Conservation (phyloP, 2,888 invertebrate species). For the Conchocele bisecta region DNA sequence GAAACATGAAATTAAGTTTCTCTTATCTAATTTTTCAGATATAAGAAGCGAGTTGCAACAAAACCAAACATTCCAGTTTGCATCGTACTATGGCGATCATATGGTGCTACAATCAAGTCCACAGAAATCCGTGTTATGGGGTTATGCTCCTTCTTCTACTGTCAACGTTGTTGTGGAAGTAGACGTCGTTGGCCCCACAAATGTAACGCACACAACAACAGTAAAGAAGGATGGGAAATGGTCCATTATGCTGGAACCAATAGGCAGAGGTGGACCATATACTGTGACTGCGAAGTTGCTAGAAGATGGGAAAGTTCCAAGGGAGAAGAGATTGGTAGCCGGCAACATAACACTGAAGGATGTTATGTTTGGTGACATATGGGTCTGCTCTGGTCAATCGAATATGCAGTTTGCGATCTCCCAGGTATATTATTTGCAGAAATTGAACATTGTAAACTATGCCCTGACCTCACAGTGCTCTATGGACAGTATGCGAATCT, state of each 20-base stretch:
- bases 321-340: background rate
- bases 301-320: slow-evolving; percentile 14
- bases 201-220: no score
- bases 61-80: slow-evolving; percentile 46
- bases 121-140: slow-evolving; percentile 66
- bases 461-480: no score
- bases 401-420: slow-evolving; percentile 76
- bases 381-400: slow-evolving; percentile 81
- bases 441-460: no score
- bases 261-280: slow-evolving; percentile 60
- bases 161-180: slow-evolving; percentile 15
- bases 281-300: slow-evolving; percentile 53
- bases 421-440: slow-evolving; percentile 61
- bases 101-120: slow-evolving; percentile 74
- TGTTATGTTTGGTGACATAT: slow-evolving; percentile 80
- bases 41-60: background rate
- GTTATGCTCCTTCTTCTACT: slow-evolving; percentile 39
- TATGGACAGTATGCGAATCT: no score
- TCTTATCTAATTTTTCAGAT: background rate
- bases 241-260: slow-evolving; percentile 56
- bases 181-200: no score
- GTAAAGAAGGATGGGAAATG: slow-evolving; percentile 24
- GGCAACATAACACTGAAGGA: slow-evolving; percentile 60
- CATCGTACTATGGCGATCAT: slow-evolving; percentile 64
- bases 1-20: background rate